phyloP scores from a whole-genome alignment of 2,113 vertebrate species.

The Platysteira castanea region DNA sequence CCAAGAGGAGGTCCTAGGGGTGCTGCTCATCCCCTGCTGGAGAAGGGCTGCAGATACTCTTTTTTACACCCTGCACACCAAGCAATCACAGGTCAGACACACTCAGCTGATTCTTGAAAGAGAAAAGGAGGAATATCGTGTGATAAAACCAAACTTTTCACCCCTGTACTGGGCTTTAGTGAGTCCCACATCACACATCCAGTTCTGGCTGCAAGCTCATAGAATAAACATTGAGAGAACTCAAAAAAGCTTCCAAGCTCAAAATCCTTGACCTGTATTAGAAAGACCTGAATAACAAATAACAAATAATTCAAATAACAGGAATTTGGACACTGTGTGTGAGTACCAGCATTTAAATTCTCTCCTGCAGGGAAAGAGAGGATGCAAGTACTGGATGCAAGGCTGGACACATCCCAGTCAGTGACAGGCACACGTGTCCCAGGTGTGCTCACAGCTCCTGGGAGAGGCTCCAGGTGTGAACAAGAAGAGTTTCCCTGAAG shows the following conservation, averaged over 20 bases:
- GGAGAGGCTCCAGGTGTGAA: not conserved
- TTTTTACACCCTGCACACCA: not conserved
- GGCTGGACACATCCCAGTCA: not conserved
- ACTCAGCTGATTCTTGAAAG: not conserved
- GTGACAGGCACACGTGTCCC: not conserved
- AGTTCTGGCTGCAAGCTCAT: not conserved
- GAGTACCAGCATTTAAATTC: not conserved
- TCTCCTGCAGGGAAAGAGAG: not conserved
- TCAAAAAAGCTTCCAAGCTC: not conserved
- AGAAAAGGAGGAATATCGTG: not conserved
- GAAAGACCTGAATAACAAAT: too few species aligned
- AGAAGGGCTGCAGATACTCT: not conserved
- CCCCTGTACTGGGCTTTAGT: not conserved
- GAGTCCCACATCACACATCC: not conserved
- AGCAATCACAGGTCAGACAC: not conserved
- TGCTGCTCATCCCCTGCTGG: not conserved
- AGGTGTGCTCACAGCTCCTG: not conserved
- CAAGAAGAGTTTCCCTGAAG: not conserved
- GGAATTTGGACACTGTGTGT: not conserved
- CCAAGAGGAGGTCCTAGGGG: not conserved
- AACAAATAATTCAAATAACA: too few species aligned
- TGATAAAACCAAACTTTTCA: fast-evolving
- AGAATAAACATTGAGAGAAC: not conserved
- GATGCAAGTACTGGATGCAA: not conserved
- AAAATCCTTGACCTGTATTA: not conserved